These are phyloP conservation scores for Azorinus chamasolen DNA, from an alignment of 2,888 invertebrate species.

Conservation along the genomic window DNA sequence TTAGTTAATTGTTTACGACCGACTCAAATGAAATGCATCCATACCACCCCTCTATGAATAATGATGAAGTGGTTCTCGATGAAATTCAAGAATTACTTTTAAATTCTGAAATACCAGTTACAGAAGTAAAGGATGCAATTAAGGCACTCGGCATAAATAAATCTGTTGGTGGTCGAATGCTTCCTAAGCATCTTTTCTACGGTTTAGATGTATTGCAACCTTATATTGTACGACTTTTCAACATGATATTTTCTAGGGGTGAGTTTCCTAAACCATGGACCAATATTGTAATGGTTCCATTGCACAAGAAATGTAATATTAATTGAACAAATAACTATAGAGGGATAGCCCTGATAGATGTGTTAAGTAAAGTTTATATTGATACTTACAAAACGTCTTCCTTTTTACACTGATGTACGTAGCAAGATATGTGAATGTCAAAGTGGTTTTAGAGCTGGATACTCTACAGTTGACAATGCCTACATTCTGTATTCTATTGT, in stretches of 20 bases:
- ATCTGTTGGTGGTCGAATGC: not conserved
- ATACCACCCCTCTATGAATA: too few species aligned
- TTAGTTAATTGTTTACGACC: not conserved
- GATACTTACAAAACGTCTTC: not conserved
- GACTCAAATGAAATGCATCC: too few species aligned
- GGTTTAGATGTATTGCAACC: not conserved
- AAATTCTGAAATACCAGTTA: not conserved
- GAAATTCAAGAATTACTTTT: not conserved
- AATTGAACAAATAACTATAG: constrained; percentile 3
- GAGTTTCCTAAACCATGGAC: constrained; percentile 5
- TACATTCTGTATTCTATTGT: constrained; percentile 16
- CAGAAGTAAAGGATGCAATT: not conserved
- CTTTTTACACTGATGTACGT: not conserved
- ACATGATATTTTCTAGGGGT: not conserved
- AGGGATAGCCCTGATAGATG: constrained; percentile 1
- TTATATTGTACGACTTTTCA: not conserved
- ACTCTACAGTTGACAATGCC: constrained; percentile 18
- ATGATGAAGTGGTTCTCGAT: not conserved
- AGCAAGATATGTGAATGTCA: not conserved
- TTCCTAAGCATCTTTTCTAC: not conserved
- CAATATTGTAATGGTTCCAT: not conserved
- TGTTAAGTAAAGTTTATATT: not conserved
- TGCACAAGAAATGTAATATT: not conserved
- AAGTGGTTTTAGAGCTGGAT: constrained; percentile 9
- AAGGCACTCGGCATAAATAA: not conserved